Base-by-base conservation (phyloP, 1,140 invertebrate genomes). In the Lepidurus couesii region DNA sequence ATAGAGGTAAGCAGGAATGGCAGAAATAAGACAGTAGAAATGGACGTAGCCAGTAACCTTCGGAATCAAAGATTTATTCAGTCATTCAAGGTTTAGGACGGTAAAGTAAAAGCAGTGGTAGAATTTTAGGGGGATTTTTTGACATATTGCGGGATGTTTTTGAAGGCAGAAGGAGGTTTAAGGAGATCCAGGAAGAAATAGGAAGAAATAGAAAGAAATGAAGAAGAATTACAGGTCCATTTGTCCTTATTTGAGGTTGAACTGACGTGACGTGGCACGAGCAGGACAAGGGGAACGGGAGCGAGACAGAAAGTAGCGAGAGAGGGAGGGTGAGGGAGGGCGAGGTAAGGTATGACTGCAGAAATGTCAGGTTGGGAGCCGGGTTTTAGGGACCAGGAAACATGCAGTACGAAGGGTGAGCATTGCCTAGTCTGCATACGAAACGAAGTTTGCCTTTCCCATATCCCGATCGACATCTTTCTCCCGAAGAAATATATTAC, bases 211-310 rank as follows among this genome's bases (percentile, higher is more conserved):
- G 53, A 65, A 65, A 65, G 13, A 65, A 65, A 7, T 13, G 53
- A 21, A 21, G 13, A 65, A 65, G 53, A 13, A 21, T 65, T n/a
- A 13, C 21, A 16, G 53, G 53, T 65, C 53, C 21, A 65, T 65
- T 65, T 65, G 53, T 65, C 53, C 21, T 65, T 65, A 65, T 65
- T 65, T 65, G 53, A 65, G 53, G 53, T 65, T 65, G 53, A 65
- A 65, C 21, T 65, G 53, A 65, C 16, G n/a, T 65, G 53, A 65
- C 53, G 21, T 65, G 53, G 53, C 53, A 9, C 53, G 53, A 34
- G 53, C 53, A 65, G 16, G 8, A 13, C 53, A n/a, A 65, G 53
- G 34, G 34, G 34, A 34, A 34, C 34, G 34, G 34, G 53, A 65
- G 1, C 53, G 16, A 16, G 16, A 65, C 16, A 21, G 53, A 65